Conservation (phyloP, 2,113 vertebrate species). For the Syrmaticus mikado region DNA sequence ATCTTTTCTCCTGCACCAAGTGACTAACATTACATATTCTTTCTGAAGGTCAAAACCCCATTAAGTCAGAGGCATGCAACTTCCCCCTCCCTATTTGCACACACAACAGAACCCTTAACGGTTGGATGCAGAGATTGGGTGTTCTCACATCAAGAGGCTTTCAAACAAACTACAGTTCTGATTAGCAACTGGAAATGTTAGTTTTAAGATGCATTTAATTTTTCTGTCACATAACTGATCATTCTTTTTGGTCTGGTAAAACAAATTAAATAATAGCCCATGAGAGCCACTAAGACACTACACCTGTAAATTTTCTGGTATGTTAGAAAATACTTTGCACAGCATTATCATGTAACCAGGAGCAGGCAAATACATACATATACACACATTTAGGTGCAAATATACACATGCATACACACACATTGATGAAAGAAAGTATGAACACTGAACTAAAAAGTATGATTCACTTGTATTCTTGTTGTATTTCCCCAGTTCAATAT, state of each 20-base stretch:
- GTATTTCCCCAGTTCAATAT: background rate
- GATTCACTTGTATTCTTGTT: background rate
- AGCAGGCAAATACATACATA: background rate
- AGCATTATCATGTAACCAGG: background rate
- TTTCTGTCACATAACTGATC: background rate
- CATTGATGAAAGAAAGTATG: too few species aligned
- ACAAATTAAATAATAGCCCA: background rate
- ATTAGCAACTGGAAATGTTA: background rate
- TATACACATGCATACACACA: background rate
- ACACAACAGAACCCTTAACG: background rate
- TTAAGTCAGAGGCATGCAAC: background rate
- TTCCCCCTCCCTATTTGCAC: background rate
- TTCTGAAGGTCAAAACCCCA: background rate
- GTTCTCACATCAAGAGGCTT: background rate
- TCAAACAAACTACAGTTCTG: background rate
- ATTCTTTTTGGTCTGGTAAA: background rate
- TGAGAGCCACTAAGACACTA: background rate
- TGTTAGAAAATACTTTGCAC: background rate
- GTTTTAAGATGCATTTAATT: background rate
- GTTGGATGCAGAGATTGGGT: background rate
- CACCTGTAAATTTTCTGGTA: background rate
- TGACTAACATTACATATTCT: background rate
- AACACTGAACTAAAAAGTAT: background rate
- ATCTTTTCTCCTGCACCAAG: background rate
- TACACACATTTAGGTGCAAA: background rate